phyloP scores from a whole-genome alignment of 2,113 vertebrate species.

The Ophiodon elongatus region DNA sequence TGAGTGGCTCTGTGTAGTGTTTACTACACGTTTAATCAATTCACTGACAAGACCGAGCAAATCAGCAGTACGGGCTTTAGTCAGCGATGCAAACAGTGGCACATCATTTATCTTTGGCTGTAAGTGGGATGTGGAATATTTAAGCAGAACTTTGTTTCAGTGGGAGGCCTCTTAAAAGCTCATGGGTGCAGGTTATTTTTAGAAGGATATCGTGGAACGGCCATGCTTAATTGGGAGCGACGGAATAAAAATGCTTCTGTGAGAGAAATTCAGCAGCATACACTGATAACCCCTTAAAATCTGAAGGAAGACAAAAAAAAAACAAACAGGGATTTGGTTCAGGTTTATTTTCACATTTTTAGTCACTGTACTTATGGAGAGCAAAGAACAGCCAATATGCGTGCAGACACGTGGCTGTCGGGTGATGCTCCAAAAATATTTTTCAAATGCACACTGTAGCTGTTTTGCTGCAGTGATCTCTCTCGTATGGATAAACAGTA shows the following conservation, averaged over 20 bases:
- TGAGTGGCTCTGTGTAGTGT: conserved; percentile 54
- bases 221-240: conserved; percentile 31
- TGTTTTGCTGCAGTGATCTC: not conserved
- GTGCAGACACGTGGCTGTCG: not conserved
- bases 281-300: conserved; percentile 29
- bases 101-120: conserved; percentile 60
- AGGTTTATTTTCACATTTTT: conserved; percentile 32
- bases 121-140: conserved; percentile 44
- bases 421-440: not conserved
- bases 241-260: not conserved
- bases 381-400: conserved; percentile 16
- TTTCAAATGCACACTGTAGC: conserved; percentile 1
- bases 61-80: conserved; percentile 51
- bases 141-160: conserved; percentile 48
- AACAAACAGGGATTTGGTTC: not conserved
- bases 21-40: conserved; percentile 61
- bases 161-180: conserved; percentile 30
- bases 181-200: conserved; percentile 37
- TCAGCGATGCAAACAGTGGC: conserved; percentile 51
- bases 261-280: conserved; percentile 18
- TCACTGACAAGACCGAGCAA: conserved; percentile 49
- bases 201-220: conserved; percentile 15
- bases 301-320: not conserved
- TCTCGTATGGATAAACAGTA: not conserved
- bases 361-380: conserved; percentile 20